Evolutionary conservation across 2,797 vertebrate species (phyloP), one percentile per base, ranked within the genome.

Genomic region (Crax fasciolata): DNA sequence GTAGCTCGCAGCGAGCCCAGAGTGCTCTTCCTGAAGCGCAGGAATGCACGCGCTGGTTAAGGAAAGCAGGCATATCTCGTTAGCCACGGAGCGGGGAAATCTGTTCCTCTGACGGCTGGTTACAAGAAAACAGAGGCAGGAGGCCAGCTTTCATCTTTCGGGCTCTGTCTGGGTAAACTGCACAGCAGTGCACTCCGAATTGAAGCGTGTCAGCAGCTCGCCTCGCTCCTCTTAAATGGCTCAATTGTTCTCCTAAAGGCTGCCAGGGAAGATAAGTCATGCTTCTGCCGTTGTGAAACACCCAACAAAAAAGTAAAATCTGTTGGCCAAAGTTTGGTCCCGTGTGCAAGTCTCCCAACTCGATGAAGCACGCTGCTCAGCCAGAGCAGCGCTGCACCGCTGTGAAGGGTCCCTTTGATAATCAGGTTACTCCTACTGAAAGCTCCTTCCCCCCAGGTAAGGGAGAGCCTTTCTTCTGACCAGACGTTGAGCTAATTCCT

Each of bases 21-120:
- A 88, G 91, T 27, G 70, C 72, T 94, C 95, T 88, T 96, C 91
- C 91, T 90, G 85, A 93, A 97, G 74, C 81, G 80, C 85, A 91
- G 93, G 95, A 96, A 95, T 90, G 85, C 5, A 4, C 76, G 86
- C 1, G 0, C 87, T 93, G 55, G 91, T 90, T 95, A 88, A 94
- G 90, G 85, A 89, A 95, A 82, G 74, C 92, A 94, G 80, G 95
- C 83, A 81, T 78, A 90, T 91, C 80, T 95, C 81, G 92, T 84
- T 88, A 86, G 74, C 77, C 71, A 76, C 4, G 3, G 80, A 90
- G 84, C 55, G 52, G 86, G 83, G 87, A 93, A 94, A 94, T 93
- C 48, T 83, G 87, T 73, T 63, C 59, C 74, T 81, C 66, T 0
- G 0, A 79, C 2, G 12, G 67, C 41, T 10, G 0, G 51, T 82